Evolutionary conservation across 1,140 invertebrate species (phyloP), one percentile per base, ranked within the genome.

Genomic region (Drosophila grimshawi): DNA sequence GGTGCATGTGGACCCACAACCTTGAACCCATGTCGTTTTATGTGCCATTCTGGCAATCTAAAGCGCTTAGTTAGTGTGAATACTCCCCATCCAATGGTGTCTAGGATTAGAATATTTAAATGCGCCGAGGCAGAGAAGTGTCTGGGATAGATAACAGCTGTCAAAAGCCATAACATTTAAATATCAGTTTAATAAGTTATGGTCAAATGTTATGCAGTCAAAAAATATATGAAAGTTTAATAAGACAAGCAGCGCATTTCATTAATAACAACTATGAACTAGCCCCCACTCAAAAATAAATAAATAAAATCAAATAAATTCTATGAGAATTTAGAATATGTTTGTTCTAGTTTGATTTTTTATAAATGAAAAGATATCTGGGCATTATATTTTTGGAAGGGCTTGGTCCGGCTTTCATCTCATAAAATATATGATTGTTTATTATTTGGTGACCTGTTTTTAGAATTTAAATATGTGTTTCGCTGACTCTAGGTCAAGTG

Each of bases 71-170:
- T 4, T 35, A 59, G 33, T 48, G 46, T 51, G 43, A 60, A 63
- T 33, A 35, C 33, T 41, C 39, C 35, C 4, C 30, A 5, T 32
- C 49, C 5, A 5, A n/a, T 2, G 4, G 43, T 29, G 29, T 29
- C 41, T 5, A n/a, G 11, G 4, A 35, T 51, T 81, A 78, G 81
- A 83, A 89, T 83, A 86, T 86, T 83, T 71, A 89, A 88, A 65
- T 76, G 55, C 67, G 83, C 82, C 83, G 62, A 74, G 81, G 11
- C 30, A 29, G 8, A 32, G 5, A 52, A 48, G 49, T 48, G 46
- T 64, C 76, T 86, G 83, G 66, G 85, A 89, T 48, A 66, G 32
- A 6, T 27, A 43, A 7, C 83, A 86, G 76, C 76, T 86, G 83
- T 32, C 27, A 39, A 10, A 7, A 37, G 11, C 35, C 33, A 43